Evolutionary conservation across 2,113 vertebrate species (phyloP).

Genomic region (Microtus montanus): DNA sequence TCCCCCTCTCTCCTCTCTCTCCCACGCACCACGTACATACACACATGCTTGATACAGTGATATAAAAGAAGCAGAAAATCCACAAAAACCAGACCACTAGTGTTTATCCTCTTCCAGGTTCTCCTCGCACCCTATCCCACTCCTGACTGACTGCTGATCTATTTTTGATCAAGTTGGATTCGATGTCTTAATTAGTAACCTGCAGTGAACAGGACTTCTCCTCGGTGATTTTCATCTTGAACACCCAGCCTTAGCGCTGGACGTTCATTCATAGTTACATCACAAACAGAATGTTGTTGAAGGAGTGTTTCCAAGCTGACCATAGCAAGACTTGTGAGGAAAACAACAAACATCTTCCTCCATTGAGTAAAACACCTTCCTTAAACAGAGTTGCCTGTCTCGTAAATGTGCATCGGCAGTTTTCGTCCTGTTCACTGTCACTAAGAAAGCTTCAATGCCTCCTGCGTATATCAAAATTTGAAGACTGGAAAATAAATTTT

Average conservation of each 20-base stretch:
- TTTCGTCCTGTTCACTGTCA: background rate
- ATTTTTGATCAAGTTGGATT: background rate
- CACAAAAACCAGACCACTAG: background rate
- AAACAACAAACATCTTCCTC: background rate
- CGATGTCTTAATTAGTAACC: background rate
- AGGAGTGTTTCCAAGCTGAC: background rate
- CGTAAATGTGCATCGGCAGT: background rate
- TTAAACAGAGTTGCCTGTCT: background rate
- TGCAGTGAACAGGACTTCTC: background rate
- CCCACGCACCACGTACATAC: background rate
- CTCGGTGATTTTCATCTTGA: background rate
- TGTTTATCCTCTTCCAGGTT: background rate
- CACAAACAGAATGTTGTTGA: constrained; percentile 16
- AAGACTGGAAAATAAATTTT: constrained; percentile 3
- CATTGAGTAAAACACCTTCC: background rate
- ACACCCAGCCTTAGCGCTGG: background rate
- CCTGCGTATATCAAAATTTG: background rate
- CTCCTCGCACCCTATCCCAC: background rate
- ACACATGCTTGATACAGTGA: background rate
- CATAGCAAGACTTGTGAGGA: background rate
- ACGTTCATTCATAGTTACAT: background rate
- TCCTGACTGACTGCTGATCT: background rate
- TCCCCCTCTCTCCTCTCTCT: background rate
- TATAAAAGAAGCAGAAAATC: background rate
- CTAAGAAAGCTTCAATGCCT: background rate